Evolutionary conservation across 2,113 vertebrate genomes (phyloP), one percentile per base, ranked within the genome.

Genomic region (Lonchura striata): DNA sequence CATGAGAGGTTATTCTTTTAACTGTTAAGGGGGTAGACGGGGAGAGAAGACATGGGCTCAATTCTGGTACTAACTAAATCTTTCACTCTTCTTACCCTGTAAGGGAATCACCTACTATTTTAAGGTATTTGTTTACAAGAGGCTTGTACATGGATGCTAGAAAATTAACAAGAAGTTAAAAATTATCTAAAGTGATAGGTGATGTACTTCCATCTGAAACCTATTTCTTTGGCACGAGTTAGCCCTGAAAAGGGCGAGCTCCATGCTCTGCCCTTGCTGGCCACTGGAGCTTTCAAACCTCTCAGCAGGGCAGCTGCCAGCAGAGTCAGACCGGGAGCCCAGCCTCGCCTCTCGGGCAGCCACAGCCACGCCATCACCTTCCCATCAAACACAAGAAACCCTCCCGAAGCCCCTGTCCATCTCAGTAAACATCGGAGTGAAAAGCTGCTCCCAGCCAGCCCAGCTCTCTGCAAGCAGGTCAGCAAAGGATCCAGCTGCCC

Each of bases 261-360:
- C 23, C 0, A 0, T 33, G 6, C 22, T 39, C 20, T 42, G 52
- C 46, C 13, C 10, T 10, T 31, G 19, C 10, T 4, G 1, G 11
- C 21, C 50, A 27, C 60, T 10, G 35, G 35, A 81, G 47, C 44
- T 70, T 46, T 31, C 81, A 33, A 69, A 59, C 4, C 31, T 25
- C 39, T 24, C 3, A 4, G 3, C 0, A 2, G 17, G 41, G 25
- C 69, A 0, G 2, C 74, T 49, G 60, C 23, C 3, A 1, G 57
- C n/a, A 75, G 10, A 54, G n/a, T 7, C 31, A 22, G 47, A 44
- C 35, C 18, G 13, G 37, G 28, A 47, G 39, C 18, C 17, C 44
- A 52, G 52, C 7, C 57, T 49, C 27, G 25, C 14, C 19, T 39
- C 54, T 21, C 42, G 31, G 24, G 68, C 69, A 65, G 66, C 33